Conservation (phyloP, 1,140 invertebrate species). For the Drosophila lini region DNA sequence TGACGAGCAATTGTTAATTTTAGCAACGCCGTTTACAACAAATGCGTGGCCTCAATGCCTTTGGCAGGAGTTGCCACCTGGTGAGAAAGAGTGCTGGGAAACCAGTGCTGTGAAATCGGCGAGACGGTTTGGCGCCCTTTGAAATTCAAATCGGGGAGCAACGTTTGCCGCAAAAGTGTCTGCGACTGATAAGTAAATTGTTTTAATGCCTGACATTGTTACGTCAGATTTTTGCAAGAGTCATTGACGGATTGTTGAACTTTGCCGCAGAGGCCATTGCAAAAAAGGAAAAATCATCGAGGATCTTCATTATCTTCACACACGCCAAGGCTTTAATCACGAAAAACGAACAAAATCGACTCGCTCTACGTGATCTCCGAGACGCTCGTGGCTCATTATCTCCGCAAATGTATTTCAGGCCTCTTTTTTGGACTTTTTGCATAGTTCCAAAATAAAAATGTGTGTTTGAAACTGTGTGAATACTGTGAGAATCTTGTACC, state of each 20-base stretch:
- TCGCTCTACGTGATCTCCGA: slow-evolving; percentile 55
- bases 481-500: slow-evolving; percentile 37
- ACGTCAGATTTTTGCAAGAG: slow-evolving; percentile 39
- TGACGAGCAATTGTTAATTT: slow-evolving; percentile 52
- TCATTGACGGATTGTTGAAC: slow-evolving; percentile 42
- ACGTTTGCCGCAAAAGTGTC: slow-evolving; percentile 2
- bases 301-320: slow-evolving; percentile 32
- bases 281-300: slow-evolving; percentile 22
- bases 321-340: slow-evolving; percentile 43
- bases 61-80: slow-evolving; percentile 3
- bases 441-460: slow-evolving; percentile 20
- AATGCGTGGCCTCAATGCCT: slow-evolving; percentile 2
- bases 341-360: background rate
- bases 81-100: background rate
- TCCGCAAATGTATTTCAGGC: slow-evolving; percentile 22
- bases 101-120: slow-evolving; percentile 28
- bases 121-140: background rate
- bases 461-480: slow-evolving; percentile 40
- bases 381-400: slow-evolving; percentile 60
- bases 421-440: slow-evolving; percentile 32
- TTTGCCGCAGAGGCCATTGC: slow-evolving; percentile 2
- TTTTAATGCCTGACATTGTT: slow-evolving; percentile 16
- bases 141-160: slow-evolving; percentile 5
- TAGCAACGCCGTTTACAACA: slow-evolving; percentile 18
- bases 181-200: slow-evolving; percentile 19